Percentiles rank a stretch among this genome's conserved stretches.
phyloP scores from a whole-genome alignment of 2,113 vertebrate species.

The Lampris megalopsis region DNA sequence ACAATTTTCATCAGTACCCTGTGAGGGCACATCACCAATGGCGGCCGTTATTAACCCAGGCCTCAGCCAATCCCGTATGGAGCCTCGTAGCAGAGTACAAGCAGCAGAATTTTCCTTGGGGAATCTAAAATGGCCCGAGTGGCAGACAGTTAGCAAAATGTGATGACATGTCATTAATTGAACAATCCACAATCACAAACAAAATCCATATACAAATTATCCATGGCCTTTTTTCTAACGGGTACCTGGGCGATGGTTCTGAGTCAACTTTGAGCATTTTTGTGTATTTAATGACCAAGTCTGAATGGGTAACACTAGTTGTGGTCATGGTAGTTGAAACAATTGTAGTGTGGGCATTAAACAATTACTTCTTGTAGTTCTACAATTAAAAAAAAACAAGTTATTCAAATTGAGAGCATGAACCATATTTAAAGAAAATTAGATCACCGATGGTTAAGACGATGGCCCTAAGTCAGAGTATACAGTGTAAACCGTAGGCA shows the following conservation, averaged over 20 bases:
- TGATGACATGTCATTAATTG: too few relatives aligned
- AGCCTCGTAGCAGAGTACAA: too few relatives aligned
- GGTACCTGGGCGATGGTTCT: not conserved
- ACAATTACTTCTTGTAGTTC: not conserved
- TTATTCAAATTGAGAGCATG: not conserved
- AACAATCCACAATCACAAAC: too few relatives aligned
- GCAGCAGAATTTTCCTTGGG: too few relatives aligned
- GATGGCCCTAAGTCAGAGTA: not conserved
- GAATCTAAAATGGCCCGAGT: too few relatives aligned
- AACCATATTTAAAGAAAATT: not conserved
- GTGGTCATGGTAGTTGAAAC: not conserved
- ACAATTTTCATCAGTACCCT: too few relatives aligned
- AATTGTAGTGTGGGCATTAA: not conserved
- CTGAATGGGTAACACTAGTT: too few relatives aligned
- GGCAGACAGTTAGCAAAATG: too few relatives aligned
- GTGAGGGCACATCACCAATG: too few relatives aligned
- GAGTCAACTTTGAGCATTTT: not conserved
- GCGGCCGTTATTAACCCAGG: too few relatives aligned
- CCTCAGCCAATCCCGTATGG: too few relatives aligned
- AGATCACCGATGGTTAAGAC: not conserved
- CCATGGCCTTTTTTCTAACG: not conserved
- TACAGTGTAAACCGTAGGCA: not conserved
- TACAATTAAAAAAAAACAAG: not conserved
- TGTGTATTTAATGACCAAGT: too few relatives aligned
- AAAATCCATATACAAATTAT: not conserved